A percentile compares a stretch with the other conserved stretches of the same genome.
phyloP scores from a whole-genome alignment of 2,113 vertebrate species.

The Podarcis cretensis region DNA sequence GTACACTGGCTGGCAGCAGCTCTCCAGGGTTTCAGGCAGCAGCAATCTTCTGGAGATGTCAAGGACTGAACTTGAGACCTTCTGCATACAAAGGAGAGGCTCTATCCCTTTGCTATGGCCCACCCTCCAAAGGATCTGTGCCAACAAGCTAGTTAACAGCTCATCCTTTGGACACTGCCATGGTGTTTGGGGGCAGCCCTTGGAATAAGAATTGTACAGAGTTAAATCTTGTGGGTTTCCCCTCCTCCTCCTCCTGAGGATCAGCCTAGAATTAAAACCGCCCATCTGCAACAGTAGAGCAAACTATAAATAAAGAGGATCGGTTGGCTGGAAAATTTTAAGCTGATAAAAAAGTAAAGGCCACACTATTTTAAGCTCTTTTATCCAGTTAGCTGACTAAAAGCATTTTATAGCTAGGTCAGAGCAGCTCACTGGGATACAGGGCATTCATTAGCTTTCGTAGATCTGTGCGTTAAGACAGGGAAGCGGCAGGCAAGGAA shows the following conservation, averaged over 20 bases:
- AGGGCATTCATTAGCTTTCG: slow-evolving; percentile 60
- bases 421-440: slow-evolving; percentile 63
- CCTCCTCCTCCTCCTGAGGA: background rate
- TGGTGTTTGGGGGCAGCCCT: background rate
- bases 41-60: no score
- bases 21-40: no score
- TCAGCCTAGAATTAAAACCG: slow-evolving; percentile 44
- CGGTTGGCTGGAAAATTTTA: slow-evolving; percentile 67
- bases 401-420: slow-evolving; percentile 69
- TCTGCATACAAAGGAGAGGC: no score
- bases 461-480: slow-evolving; percentile 63
- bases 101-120: no score
- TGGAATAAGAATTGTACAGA: slow-evolving; percentile 24
- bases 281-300: slow-evolving; percentile 32
- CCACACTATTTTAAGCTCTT: slow-evolving; percentile 73
- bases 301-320: slow-evolving; percentile 51
- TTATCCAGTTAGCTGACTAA: slow-evolving; percentile 75
- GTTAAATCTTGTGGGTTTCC: slow-evolving; percentile 44
- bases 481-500: slow-evolving; percentile 66
- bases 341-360: slow-evolving; percentile 72
- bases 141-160: slow-evolving; percentile 13
- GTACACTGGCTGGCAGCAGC: no score
- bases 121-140: slow-evolving; percentile 11
- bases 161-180: slow-evolving; percentile 32
- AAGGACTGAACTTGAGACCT: no score